A percentile compares a stretch with the other conserved stretches of the same genome.
phyloP scores from a whole-genome alignment of 37 sponge, comb jelly and placozoan species.

The Hexactinellida sp. region DNA sequence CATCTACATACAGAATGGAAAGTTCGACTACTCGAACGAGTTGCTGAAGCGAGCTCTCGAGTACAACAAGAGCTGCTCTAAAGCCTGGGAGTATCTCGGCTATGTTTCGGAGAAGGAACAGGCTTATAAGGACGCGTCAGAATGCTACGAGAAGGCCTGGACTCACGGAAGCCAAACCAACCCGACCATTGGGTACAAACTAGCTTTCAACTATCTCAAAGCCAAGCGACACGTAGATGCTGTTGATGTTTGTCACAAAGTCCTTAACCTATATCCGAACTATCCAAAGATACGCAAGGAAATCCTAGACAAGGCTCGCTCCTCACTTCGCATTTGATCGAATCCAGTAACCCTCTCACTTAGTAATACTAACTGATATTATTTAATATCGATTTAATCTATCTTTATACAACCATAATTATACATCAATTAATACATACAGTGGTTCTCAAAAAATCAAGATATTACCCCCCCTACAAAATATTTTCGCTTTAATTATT shows the following conservation, averaged over 20 bases:
- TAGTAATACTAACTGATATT: too few species aligned
- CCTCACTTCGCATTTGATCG: slow-evolving; percentile 22
- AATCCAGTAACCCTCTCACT: not conserved
- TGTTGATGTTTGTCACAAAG: slow-evolving; percentile 79
- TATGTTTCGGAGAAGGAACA: slow-evolving; percentile 85
- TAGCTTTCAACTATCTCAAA: slow-evolving; percentile 91
- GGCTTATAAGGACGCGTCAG: slow-evolving; percentile 78
- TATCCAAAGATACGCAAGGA: slow-evolving; percentile 86
- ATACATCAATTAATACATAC: too few species aligned
- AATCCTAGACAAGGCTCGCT: slow-evolving; percentile 86
- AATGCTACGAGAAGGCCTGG: slow-evolving; percentile 89
- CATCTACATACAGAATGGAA: slow-evolving; percentile 77
- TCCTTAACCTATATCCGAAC: slow-evolving; percentile 60
- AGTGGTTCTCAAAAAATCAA: too few species aligned
- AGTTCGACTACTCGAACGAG: slow-evolving; percentile 83
- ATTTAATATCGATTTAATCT: too few species aligned
- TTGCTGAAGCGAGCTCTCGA: slow-evolving; percentile 64
- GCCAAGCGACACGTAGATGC: slow-evolving; percentile 70
- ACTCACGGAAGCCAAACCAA: slow-evolving; percentile 45
- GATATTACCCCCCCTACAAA: too few species aligned
- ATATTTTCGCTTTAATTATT: too few species aligned
- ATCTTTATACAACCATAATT: too few species aligned
- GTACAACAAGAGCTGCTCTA: slow-evolving; percentile 65
- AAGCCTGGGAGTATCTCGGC: slow-evolving; percentile 90
- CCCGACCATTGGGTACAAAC: slow-evolving; percentile 76